Evolutionary conservation across 64 coral and sea anemone genomes (phyloP), one percentile per base, ranked within the genome.

Genomic region (Platygyra sinensis): DNA sequence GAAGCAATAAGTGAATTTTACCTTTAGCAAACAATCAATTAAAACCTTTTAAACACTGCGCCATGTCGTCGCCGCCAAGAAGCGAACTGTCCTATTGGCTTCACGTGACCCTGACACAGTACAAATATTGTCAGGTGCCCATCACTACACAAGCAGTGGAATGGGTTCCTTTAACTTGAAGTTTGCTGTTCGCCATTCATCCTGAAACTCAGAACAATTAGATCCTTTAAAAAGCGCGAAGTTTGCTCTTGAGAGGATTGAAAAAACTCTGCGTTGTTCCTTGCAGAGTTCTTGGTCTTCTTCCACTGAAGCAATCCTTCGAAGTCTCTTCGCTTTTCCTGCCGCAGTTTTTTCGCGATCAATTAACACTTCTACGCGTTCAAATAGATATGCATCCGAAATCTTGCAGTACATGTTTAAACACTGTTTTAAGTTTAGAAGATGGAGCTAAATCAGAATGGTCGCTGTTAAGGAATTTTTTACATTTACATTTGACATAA

Each of bases 1-100:
- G 78, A 78, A 60, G 88, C 80, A 91, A 91, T 94, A 94, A 93
- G 86, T 97, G 91, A 97, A 97, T 97, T 91, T 89, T 94, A 90
- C 74, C 88, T 82, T 86, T 75, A 36, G 89, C 91, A 97, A 97
- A 97, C 77, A 97, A 97, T 97, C 95, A 94, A 97, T 97, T 97
- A 97, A 90, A 85, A 88, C 88, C 95, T 97, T 97, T 97, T 97
- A 97, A n/a, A 94, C 95, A 87, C 87, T 82, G 95, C 95, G 95
- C 90, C 95, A 88, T 88, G 88, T 97, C 91, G 95, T 94, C 95
- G 91, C 95, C 95, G 79, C 62, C 67, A 62, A 81, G 13, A 32
- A 65, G 80, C 80, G 17, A 83, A 83, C 80, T 83, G 80, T 83
- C 80, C 62, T 30, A 85, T 72, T 85, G 81, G 62, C 9, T 65